Evolutionary conservation across 2,797 vertebrate genomes (phyloP).

Genomic region (Falco cherrug): DNA sequence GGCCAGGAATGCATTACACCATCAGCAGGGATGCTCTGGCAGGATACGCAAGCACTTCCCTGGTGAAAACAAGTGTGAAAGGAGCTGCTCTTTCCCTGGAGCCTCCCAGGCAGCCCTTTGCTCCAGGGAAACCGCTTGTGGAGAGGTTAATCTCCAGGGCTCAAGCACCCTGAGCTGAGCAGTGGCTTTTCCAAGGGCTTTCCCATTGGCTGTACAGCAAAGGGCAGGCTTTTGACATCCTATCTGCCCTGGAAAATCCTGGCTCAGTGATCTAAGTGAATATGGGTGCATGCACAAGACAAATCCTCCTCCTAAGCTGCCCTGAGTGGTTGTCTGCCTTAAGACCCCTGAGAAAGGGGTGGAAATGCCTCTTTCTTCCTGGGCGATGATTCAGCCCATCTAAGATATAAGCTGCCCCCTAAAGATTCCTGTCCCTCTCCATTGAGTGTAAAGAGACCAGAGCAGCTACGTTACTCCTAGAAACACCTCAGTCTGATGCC

Average conservation of each 20-base stretch:
- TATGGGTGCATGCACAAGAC: neutral
- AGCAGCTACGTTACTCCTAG: neutral
- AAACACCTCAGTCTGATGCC: neutral
- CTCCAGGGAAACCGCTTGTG: neutral
- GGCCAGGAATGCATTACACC: neutral
- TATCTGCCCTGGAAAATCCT: neutral
- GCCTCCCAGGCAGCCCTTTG: neutral
- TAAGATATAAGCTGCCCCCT: neutral
- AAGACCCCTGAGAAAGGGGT: neutral
- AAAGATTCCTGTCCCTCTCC: neutral
- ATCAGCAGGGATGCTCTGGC: neutral
- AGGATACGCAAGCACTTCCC: neutral
- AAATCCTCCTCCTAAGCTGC: neutral
- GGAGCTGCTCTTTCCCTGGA: neutral
- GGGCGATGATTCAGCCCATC: neutral
- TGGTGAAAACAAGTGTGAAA: rapidly evolving
- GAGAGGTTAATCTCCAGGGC: neutral
- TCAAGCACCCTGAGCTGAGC: neutral
- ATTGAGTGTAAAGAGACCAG: neutral
- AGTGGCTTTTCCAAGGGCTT: neutral
- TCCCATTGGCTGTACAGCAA: rapidly evolving
- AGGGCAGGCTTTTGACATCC: neutral
- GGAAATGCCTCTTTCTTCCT: neutral
- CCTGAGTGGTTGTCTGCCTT: neutral
- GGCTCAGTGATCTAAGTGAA: rapidly evolving